These are phyloP conservation scores for Acleris emargana DNA, from an alignment of 2,888 invertebrate species.

Conservation along the genomic window DNA sequence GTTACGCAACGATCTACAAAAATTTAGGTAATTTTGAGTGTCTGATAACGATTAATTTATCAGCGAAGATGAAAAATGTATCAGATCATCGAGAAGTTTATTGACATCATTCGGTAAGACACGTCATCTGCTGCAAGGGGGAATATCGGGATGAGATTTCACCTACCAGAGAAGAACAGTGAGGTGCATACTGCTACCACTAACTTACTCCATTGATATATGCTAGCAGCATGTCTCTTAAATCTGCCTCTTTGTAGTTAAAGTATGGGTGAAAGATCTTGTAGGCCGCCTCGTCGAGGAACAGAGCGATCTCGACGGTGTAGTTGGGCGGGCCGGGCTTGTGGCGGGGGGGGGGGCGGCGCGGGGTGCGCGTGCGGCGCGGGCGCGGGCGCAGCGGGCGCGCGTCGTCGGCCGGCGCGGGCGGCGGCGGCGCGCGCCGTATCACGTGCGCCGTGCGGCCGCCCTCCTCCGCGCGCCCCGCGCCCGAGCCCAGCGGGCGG, in stretches of 20 bases:
- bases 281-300: constrained; percentile 90
- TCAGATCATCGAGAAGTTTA: no score
- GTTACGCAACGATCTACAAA: no score
- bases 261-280: constrained; percentile 87
- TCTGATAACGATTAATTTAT: no score
- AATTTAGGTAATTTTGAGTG: no score
- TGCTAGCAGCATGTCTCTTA: constrained; percentile 90
- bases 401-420: constrained; percentile 72
- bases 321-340: constrained; percentile 68
- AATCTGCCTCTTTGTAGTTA: constrained; percentile 85
- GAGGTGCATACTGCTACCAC: constrained; percentile 6
- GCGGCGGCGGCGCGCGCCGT: constrained; percentile 77
- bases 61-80: no score
- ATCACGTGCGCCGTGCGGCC: constrained; percentile 83
- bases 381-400: constrained; percentile 59
- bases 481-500: constrained; percentile 82
- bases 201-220: constrained; percentile 88
- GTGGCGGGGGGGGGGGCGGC: constrained; percentile 42
- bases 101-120: no score
- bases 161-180: background rate
- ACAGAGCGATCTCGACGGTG: constrained; percentile 88
- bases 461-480: constrained; percentile 65
- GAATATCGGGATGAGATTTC: background rate
- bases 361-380: constrained; percentile 54
- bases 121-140: no score